Conservation (phyloP, 2,888 invertebrate genomes). For the Agrochola lota region DNA sequence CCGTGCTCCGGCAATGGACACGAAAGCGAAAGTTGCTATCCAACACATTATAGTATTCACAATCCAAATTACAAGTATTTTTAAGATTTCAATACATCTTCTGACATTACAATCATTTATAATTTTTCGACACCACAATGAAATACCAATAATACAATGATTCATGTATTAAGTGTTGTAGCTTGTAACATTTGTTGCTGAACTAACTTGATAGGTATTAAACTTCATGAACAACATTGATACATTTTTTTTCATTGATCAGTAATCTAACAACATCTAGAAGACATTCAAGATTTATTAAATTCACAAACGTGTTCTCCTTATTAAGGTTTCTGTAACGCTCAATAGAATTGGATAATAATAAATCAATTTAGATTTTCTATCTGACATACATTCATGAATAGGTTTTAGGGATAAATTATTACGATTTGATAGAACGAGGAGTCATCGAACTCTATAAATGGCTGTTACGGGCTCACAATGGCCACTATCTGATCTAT, state of each 20-base stretch:
- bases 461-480: slow-evolving; percentile 78
- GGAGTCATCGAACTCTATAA: slow-evolving; percentile 82
- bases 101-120: slow-evolving; percentile 42
- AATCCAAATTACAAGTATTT: slow-evolving; percentile 40
- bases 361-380: slow-evolving; percentile 64
- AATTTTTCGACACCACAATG: slow-evolving; percentile 43
- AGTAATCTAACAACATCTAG: slow-evolving; percentile 9
- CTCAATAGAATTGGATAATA: slow-evolving; percentile 54
- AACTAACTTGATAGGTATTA: slow-evolving; percentile 7
- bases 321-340: slow-evolving; percentile 44
- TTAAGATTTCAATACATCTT: slow-evolving; percentile 37
- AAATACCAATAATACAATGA: slow-evolving; percentile 43
- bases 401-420: slow-evolving; percentile 66
- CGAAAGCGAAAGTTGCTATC: slow-evolving; percentile 71
- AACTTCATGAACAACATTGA: slow-evolving; percentile 24
- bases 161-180: slow-evolving; percentile 30
- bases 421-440: slow-evolving; percentile 72
- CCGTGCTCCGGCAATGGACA: slow-evolving; percentile 56
- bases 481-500: slow-evolving; percentile 80
- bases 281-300: slow-evolving; percentile 28
- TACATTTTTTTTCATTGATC: slow-evolving; percentile 13
- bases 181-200: slow-evolving; percentile 29
- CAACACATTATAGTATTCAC: slow-evolving; percentile 60
- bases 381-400: slow-evolving; percentile 58
- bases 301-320: slow-evolving; percentile 38